Base-by-base conservation (phyloP, 2,113 vertebrate genomes). In the Colinus virginianus region DNA sequence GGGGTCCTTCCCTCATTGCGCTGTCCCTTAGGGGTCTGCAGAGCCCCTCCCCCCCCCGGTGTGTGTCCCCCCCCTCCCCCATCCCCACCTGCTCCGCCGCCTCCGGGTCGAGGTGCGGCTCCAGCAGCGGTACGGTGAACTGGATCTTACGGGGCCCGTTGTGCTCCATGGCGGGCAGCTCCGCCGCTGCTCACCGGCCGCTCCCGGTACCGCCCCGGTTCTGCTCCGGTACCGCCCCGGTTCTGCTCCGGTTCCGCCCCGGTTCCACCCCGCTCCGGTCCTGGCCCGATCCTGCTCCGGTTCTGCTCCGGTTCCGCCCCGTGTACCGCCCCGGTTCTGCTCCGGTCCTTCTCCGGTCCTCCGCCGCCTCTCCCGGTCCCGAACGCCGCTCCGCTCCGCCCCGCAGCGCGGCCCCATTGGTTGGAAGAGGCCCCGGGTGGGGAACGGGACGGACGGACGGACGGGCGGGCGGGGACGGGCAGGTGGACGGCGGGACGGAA, bases 71-170 rank as follows among this genome's bases (percentile, higher is more conserved):
- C 36, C 36, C 36, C 36, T 7, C 36, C 26, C 2, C 66, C 74
- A 49, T 7, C 55, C 87, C 86, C 96, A 99, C 98, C 98, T 99
- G 98, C 96, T 99, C 98, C 2, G 98, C 98, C 86, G 98, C 98
- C 96, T 99, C 98, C 10, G 98, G 98, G 96, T 99, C 98, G 96
- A 99, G 98, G 97, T 99, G 98, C 79, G 98, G 98, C 95, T 99
- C 98, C 97, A 99, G 97, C 46, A 99, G 97, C 78, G 98, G 98
- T 28, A 99, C 98, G 0, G 98, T 99, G 97, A 99, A 99, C 97
- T 99, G 98, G 96, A 99, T 99, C 96, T 98, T 99, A 49, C 98
- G 98, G 36, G 98, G 98, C 94, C 98, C 99, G 96, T 97, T 97
- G 91, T 97, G 98, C 93, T 99, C 98, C 98, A 99, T 99, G 84